Percentiles rank a stretch among this genome's conserved stretches.
Evolutionary conservation across 2,888 invertebrate genomes (phyloP).

Genomic region (Drosophila falleni): DNA sequence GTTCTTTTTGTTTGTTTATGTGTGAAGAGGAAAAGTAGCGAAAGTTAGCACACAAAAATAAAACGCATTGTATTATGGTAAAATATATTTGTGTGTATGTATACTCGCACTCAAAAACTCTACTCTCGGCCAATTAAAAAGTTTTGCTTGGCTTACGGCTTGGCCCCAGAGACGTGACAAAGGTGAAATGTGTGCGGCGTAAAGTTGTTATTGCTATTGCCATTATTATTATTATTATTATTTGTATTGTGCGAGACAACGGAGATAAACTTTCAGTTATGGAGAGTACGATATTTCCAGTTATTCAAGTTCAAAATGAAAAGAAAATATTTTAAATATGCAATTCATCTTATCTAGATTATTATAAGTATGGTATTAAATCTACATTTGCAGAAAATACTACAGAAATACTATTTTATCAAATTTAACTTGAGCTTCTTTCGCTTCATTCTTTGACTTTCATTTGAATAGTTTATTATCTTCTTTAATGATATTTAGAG

Average conservation of each 20-base stretch:
- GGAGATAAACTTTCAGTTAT: slow-evolving; percentile 32
- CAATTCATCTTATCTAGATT: slow-evolving; percentile 9
- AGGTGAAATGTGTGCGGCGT: slow-evolving; percentile 55
- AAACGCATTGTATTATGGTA: slow-evolving; percentile 38
- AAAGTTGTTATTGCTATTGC: slow-evolving; percentile 41
- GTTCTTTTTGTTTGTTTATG: slow-evolving; percentile 87
- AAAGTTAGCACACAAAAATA: slow-evolving; percentile 68
- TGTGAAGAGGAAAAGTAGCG: slow-evolving; percentile 49
- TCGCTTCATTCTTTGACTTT: slow-evolving; percentile 20
- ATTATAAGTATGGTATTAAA: slow-evolving; percentile 8
- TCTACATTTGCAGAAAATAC: background rate
- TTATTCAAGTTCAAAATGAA: slow-evolving; percentile 12
- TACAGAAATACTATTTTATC: slow-evolving; percentile 17
- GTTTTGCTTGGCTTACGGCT: slow-evolving; percentile 54
- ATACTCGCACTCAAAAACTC: slow-evolving; percentile 8
- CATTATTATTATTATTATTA: slow-evolving; percentile 20
- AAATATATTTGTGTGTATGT: background rate
- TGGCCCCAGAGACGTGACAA: slow-evolving; percentile 61
- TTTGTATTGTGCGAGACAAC: slow-evolving; percentile 14
- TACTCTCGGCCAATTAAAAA: slow-evolving; percentile 63
- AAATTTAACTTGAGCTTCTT: slow-evolving; percentile 3
- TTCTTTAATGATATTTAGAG: slow-evolving; percentile 1
- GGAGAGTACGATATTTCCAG: background rate
- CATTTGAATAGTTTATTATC: slow-evolving; percentile 5
- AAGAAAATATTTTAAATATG: slow-evolving; percentile 1